Evolutionary conservation across 2,888 invertebrate genomes (phyloP).

Genomic region (Drosophila gaucha): DNA sequence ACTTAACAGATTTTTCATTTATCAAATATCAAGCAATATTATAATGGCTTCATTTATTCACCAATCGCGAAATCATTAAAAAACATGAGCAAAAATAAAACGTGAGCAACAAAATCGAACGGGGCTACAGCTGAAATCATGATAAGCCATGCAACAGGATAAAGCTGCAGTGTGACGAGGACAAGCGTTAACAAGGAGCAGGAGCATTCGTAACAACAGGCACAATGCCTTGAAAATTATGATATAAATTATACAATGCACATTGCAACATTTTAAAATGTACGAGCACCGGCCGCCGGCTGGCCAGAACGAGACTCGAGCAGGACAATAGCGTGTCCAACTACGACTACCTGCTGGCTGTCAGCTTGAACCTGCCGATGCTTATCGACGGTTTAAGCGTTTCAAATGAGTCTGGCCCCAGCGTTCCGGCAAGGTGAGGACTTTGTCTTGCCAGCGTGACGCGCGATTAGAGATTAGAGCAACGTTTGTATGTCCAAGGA

Average conservation of each 20-base stretch:
- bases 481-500: conserved; percentile 38
- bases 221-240: conserved; percentile 64
- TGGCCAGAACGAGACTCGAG: conserved; percentile 50
- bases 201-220: conserved; percentile 12
- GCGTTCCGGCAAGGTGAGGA: conserved; percentile 50
- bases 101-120: conserved; percentile 15
- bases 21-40: conserved; percentile 14
- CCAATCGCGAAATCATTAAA: conserved; percentile 2
- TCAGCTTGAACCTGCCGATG: conserved; percentile 70
- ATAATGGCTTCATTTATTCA: conserved; percentile 38
- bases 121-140: conserved; percentile 55
- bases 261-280: conserved; percentile 73
- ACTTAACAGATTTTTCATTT: neutral
- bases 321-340: conserved; percentile 67
- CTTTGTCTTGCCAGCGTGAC: conserved; percentile 65
- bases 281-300: conserved; percentile 43
- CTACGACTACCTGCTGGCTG: conserved; percentile 59
- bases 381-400: conserved; percentile 68
- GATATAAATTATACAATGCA: conserved; percentile 77
- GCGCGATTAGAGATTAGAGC: conserved; percentile 74
- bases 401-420: conserved; percentile 67
- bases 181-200: conserved; percentile 40
- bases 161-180: conserved; percentile 57
- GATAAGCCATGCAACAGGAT: conserved; percentile 62
- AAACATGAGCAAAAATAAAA: conserved; percentile 32